Conservation (phyloP, 1,140 invertebrate species). For the Zophobas atratus region DNA sequence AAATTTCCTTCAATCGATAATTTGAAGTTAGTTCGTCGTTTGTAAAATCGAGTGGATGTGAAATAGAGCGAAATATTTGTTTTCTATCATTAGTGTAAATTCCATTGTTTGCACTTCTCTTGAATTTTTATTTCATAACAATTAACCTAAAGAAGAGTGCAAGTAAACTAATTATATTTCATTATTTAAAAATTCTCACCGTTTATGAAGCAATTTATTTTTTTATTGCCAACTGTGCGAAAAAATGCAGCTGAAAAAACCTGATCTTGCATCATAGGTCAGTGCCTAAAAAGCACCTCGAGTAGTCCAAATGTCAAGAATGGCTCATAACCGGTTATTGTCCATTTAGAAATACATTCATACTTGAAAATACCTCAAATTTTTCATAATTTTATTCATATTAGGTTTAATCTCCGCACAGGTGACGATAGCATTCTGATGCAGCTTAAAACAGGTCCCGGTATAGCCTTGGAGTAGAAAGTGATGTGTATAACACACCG, state of each 20-base stretch:
- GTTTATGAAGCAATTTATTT: constrained; percentile 22
- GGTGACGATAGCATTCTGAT: constrained; percentile 33
- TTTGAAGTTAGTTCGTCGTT: neutral
- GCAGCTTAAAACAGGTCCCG: constrained; percentile 25
- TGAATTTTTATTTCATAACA: constrained; percentile 15
- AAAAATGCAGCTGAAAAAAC: constrained; percentile 3
- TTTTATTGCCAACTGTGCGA: constrained; percentile 24
- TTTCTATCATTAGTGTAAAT: neutral
- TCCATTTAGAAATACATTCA: too few relatives aligned
- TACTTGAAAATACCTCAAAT: too few relatives aligned
- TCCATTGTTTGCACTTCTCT: neutral
- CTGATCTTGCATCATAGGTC: constrained; percentile 1
- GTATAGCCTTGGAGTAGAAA: constrained; percentile 47
- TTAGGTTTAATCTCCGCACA: neutral
- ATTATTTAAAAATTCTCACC: constrained; percentile 37
- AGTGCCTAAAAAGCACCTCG: neutral
- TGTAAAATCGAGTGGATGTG: constrained; percentile 9
- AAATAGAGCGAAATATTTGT: constrained; percentile 13
- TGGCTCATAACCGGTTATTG: too few relatives aligned
- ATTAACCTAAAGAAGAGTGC: constrained; percentile 14
- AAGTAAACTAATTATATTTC: constrained; percentile 39
- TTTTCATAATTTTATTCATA: neutral
- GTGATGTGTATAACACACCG: constrained; percentile 48
- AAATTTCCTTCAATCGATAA: constrained; percentile 15
- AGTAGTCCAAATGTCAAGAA: neutral